A percentile compares a stretch with the other conserved stretches of the same genome.
Conservation (phyloP, 2,888 invertebrate genomes). For the Dione vanillae region DNA sequence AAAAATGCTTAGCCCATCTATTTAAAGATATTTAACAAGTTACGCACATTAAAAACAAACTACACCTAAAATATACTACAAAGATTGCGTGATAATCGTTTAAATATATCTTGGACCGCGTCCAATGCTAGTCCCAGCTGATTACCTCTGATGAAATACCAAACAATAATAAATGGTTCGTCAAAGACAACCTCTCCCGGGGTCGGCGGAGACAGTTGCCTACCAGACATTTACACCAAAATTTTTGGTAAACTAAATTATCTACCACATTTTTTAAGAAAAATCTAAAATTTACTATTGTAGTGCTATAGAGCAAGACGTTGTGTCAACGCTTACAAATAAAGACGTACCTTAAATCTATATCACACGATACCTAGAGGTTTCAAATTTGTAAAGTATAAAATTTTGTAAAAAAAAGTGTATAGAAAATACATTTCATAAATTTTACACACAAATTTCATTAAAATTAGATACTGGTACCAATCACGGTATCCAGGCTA, state of each 20-base stretch:
- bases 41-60: slow-evolving; percentile 25
- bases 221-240: neutral
- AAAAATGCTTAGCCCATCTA: neutral
- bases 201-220: slow-evolving; percentile 10
- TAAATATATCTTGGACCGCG: slow-evolving; percentile 46
- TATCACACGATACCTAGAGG: neutral
- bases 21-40: neutral
- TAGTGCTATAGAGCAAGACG: neutral
- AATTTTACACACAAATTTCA: no score
- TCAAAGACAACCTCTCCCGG: slow-evolving; percentile 42
- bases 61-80: slow-evolving; percentile 28
- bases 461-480: no score
- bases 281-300: neutral
- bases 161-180: slow-evolving; percentile 43
- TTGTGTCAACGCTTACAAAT: neutral
- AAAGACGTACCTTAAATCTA: neutral
- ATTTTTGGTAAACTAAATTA: neutral
- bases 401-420: neutral
- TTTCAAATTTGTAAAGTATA: neutral
- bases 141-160: slow-evolving; percentile 47
- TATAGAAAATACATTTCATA: no score
- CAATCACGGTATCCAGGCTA: no score
- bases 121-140: slow-evolving; percentile 48
- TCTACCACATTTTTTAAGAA: neutral
- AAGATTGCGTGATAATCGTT: slow-evolving; percentile 41